A percentile compares a stretch with the other conserved stretches of the same genome.
Evolutionary conservation across 1,140 invertebrate genomes (phyloP).

Genomic region (Drosophila orosa): DNA sequence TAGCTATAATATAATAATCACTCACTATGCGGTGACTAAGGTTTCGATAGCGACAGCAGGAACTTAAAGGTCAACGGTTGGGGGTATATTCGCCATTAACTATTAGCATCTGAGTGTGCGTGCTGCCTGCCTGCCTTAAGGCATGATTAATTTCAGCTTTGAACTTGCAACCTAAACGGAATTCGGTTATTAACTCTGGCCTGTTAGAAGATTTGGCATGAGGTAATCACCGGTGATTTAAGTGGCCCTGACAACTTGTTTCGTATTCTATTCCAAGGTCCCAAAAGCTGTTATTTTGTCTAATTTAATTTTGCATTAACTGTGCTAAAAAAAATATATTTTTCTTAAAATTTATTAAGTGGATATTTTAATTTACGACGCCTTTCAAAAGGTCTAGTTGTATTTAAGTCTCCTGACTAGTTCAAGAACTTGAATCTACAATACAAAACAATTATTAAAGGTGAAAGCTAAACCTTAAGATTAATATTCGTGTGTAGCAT

Average conservation of each 20-base stretch:
- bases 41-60: conserved; percentile 14
- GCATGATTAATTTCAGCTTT: conserved; percentile 41
- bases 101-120: conserved; percentile 6
- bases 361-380: neutral
- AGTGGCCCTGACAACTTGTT: conserved; percentile 28
- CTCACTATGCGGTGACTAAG: conserved; percentile 9
- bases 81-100: conserved; percentile 1
- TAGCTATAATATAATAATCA: conserved; percentile 21
- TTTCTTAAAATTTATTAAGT: neutral
- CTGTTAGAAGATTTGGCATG: conserved; percentile 39
- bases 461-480: no score
- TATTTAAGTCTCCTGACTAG: neutral
- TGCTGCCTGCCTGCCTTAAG: conserved; percentile 10
- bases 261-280: conserved; percentile 10
- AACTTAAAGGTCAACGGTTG: conserved; percentile 50
- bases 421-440: no score
- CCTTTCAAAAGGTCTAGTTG: neutral
- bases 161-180: conserved; percentile 44
- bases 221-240: conserved; percentile 40
- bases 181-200: conserved; percentile 32
- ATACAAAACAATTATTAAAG: no score
- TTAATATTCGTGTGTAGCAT: no score
- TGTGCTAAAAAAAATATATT: neutral
- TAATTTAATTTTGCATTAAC: neutral
- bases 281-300: conserved; percentile 29